These are phyloP conservation scores for Phylloscopus trochilus DNA, from an alignment of 2,113 vertebrate genomes.

Conservation along the genomic window DNA sequence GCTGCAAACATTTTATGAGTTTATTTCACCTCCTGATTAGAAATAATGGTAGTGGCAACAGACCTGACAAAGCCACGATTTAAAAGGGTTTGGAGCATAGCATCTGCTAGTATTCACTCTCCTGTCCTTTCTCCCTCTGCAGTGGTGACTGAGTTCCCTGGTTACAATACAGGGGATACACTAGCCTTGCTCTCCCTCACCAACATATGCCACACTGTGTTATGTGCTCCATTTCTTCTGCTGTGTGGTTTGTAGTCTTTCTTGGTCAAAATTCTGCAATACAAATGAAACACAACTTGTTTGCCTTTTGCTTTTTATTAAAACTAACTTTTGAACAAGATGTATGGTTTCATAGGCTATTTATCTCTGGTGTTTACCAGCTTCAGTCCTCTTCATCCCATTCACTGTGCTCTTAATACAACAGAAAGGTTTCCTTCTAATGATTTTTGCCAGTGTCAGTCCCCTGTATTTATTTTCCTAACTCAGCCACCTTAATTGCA, in stretches of 20 bases:
- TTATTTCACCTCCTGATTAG: neutral
- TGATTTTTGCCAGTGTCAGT: neutral
- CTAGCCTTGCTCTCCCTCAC: neutral
- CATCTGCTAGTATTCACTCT: neutral
- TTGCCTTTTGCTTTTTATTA: neutral
- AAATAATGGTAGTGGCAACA: neutral
- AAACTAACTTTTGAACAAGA: neutral
- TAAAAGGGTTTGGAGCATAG: neutral
- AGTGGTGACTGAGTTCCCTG: neutral
- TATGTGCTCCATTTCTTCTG: fast-evolving
- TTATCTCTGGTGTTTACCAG: neutral
- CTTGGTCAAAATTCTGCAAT: neutral
- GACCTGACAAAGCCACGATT: neutral
- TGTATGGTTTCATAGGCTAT: neutral
- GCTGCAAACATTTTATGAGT: neutral
- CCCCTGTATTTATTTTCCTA: neutral
- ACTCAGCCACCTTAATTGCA: neutral
- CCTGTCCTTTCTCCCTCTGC: no score
- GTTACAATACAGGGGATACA: fast-evolving
- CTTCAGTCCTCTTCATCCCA: neutral
- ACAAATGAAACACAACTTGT: neutral
- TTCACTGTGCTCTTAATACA: neutral
- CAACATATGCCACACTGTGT: fast-evolving
- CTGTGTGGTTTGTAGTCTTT: neutral
- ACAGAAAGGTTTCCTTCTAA: neutral